A percentile compares a stretch with the other conserved stretches of the same genome.
Evolutionary conservation across 92 coral and sea anemone genomes (phyloP).

Genomic region (Paramuricea clavata): DNA sequence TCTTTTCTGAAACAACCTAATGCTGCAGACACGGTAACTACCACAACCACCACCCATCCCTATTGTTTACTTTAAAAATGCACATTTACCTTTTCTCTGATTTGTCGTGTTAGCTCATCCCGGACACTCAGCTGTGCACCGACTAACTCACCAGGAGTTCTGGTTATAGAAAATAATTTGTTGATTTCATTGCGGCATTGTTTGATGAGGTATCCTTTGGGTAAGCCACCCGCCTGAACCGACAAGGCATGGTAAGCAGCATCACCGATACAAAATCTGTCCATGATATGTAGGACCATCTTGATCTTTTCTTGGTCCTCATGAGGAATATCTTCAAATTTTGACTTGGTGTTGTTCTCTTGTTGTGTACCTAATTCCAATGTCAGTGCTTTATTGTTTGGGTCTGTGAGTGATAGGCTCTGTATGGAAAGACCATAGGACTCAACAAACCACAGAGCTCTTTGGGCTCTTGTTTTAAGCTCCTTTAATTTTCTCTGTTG

Average conservation of each 20-base stretch:
- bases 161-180: slow-evolving; percentile 33
- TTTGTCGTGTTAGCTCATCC: slow-evolving; percentile 43
- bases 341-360: slow-evolving; percentile 29
- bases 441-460: slow-evolving; percentile 68
- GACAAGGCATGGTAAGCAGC: slow-evolving; percentile 57
- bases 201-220: slow-evolving; percentile 51
- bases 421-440: slow-evolving; percentile 61
- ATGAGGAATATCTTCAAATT: slow-evolving; percentile 13
- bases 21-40: neutral
- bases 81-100: neutral
- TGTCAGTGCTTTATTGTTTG: too few relatives aligned
- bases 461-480: slow-evolving; percentile 56
- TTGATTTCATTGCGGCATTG: slow-evolving; percentile 53
- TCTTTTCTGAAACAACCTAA: slow-evolving; percentile 3
- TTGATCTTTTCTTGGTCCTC: slow-evolving; percentile 9
- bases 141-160: slow-evolving; percentile 54
- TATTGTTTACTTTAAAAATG: neutral
- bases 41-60: slow-evolving; percentile 9
- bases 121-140: slow-evolving; percentile 63
- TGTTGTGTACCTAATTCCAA: too few relatives aligned
- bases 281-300: slow-evolving; percentile 42
- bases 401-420: too few relatives aligned
- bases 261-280: slow-evolving; percentile 60
- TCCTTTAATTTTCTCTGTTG: slow-evolving; percentile 54
- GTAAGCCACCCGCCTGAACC: slow-evolving; percentile 6